Evolutionary conservation across 2,797 vertebrate genomes (phyloP).

Genomic region (Aplochiton taeniatus): DNA sequence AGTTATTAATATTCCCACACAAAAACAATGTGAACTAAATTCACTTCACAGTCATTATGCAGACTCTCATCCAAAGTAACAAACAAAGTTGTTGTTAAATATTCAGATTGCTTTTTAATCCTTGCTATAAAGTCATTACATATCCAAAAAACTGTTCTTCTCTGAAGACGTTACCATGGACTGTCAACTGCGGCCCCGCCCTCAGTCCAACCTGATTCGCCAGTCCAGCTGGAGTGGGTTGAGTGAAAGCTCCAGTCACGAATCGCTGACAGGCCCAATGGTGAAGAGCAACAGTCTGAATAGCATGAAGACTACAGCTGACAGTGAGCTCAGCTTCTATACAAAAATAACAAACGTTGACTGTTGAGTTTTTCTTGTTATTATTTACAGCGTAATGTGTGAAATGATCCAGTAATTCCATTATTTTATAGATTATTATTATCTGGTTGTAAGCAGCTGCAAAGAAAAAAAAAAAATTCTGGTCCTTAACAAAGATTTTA

Average conservation of each 20-base stretch:
- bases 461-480: too few species aligned
- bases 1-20: too few species aligned
- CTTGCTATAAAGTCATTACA: too few species aligned
- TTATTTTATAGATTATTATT: neutral
- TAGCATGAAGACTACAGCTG: conserved; percentile 67
- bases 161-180: conserved; percentile 47
- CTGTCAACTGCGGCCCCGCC: conserved; percentile 46
- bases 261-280: conserved; percentile 71
- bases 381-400: neutral
- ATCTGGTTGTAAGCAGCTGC: too few species aligned
- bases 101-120: too few species aligned
- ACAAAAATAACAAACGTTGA: too few species aligned
- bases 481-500: too few species aligned
- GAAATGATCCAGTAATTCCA: too few species aligned
- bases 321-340: conserved; percentile 65
- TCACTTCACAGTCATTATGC: too few species aligned
- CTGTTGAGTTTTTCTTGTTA: neutral
- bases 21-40: too few species aligned
- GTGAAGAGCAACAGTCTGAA: conserved; percentile 87
- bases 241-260: conserved; percentile 78
- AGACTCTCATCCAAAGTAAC: too few species aligned
- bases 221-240: conserved; percentile 90
- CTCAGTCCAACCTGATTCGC: conserved; percentile 78
- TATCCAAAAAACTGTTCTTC: neutral
- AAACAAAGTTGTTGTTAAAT: too few species aligned